phyloP scores from a whole-genome alignment of 2,888 invertebrate species.

The Noctua fimbriata region DNA sequence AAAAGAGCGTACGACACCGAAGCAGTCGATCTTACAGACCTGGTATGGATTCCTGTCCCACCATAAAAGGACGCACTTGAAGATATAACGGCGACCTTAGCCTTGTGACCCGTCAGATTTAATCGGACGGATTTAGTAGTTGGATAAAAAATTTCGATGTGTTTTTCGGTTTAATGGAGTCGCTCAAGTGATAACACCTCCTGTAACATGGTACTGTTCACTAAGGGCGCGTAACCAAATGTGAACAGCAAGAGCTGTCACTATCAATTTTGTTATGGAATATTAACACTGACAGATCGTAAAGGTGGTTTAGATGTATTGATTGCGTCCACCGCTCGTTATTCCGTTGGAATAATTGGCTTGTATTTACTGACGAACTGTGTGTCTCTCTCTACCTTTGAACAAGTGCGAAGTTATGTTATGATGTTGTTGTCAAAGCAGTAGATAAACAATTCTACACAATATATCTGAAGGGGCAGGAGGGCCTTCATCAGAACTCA shows the following conservation, averaged over 20 bases:
- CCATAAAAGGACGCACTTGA: conserved; percentile 3
- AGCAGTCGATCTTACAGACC: neutral
- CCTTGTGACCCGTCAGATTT: conserved; percentile 22
- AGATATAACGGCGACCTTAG: conserved; percentile 4
- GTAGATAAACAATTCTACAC: neutral
- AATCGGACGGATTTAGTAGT: conserved; percentile 12
- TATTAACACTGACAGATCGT: neutral
- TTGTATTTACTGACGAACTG: neutral
- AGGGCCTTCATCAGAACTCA: no score
- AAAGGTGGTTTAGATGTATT: neutral
- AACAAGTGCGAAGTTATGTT: neutral
- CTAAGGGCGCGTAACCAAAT: neutral
- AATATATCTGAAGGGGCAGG: no score
- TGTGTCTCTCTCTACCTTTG: neutral
- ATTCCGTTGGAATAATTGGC: neutral
- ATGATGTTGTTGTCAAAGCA: neutral
- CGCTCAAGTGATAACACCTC: neutral
- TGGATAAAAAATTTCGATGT: neutral
- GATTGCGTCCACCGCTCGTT: neutral
- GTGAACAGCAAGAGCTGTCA: neutral
- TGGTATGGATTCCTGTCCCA: neutral
- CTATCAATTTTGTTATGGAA: neutral
- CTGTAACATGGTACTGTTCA: neutral
- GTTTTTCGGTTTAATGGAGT: neutral
- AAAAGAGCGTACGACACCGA: neutral